Evolutionary conservation across 2,888 invertebrate species (phyloP), one percentile per base, ranked within the genome.

Genomic region (Biston stratarius): DNA sequence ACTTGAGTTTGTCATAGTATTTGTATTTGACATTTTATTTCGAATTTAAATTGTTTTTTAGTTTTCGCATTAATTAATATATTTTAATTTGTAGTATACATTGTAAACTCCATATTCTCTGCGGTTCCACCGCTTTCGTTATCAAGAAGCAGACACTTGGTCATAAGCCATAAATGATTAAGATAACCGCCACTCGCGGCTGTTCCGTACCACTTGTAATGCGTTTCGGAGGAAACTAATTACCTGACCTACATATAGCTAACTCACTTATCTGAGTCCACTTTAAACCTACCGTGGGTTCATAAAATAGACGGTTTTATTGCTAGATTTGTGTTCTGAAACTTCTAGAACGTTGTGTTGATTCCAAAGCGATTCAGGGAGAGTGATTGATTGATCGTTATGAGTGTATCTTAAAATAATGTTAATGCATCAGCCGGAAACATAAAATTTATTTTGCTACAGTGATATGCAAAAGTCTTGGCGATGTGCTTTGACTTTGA

Each of bases 181-280:
- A 44, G 44, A 44, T 59, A 57, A 61, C 61, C 61, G 36, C 56
- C 55, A 33, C 49, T 9, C 36, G 40, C 47, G 49, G 38, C 15
- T 48, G 52, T 15, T 51, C 24, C 40, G 42, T 34, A 48, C 38
- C 56, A 40, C 56, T 38, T 6, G 40, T 61, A 65, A 56, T 52
- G 62, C 47, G 52, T 62, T 61, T 57, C 58, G 24, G 45, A 61
- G 61, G 56, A 61, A 66, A 61, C 65, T 61, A 67, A 67, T 67
- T 61, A 61, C 56, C 51, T 53, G 40, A 60, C 56, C 59, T 52
- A 61, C 61, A 61, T 57, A 47, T 10, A 47, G 61, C 48, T 65
- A 61, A 65, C 61, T 66, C 49, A 61, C 61, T 66, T 66, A 48
- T 45, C 44, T 42, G 55, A 60, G 49, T 33, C 34, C 38, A 36